Evolutionary conservation across 2,113 vertebrate species (phyloP).

Genomic region (Toxotes jaculatrix): DNA sequence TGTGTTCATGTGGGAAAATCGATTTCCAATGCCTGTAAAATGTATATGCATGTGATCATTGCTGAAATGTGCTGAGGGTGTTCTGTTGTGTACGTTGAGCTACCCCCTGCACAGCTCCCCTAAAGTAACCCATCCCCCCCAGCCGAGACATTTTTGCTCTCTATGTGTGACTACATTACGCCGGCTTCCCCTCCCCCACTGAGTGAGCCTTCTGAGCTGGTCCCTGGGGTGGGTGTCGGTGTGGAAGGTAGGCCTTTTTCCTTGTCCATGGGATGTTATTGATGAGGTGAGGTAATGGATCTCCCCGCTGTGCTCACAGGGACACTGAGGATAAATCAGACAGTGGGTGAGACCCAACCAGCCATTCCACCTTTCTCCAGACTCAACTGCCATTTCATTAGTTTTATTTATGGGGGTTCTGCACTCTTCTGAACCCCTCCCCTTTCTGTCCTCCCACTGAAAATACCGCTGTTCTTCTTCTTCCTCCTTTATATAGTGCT

Average conservation of each 20-base stretch:
- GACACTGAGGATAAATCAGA: conserved; percentile 85
- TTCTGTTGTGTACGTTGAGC: conserved; percentile 48
- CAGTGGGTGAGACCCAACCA: conserved; percentile 82
- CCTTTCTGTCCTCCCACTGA: conserved; percentile 67
- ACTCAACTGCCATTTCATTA: conserved; percentile 86
- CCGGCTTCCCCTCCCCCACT: conserved; percentile 58
- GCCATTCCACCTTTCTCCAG: conserved; percentile 80
- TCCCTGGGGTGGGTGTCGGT: conserved; percentile 77
- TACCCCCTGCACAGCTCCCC: conserved; percentile 47
- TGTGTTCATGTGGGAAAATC: conserved; percentile 33
- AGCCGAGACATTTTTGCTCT: conserved; percentile 66
- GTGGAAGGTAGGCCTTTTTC: conserved; percentile 77
- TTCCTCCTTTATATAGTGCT: conserved; percentile 62
- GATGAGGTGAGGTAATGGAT: conserved; percentile 84
- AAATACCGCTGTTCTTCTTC: conserved; percentile 71
- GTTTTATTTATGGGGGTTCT: conserved; percentile 85
- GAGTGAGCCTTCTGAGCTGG: conserved; percentile 64
- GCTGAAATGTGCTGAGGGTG: conserved; percentile 47
- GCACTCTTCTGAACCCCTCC: conserved; percentile 76
- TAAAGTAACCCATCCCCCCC: conserved; percentile 70
- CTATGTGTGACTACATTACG: conserved; percentile 72
- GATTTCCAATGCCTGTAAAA: conserved; percentile 16
- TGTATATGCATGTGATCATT: conserved; percentile 26
- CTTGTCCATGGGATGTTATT: conserved; percentile 81
- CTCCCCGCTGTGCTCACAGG: conserved; percentile 80